These are phyloP conservation scores for Picus viridis DNA, from an alignment of 2,797 vertebrate genomes.

Conservation along the genomic window DNA sequence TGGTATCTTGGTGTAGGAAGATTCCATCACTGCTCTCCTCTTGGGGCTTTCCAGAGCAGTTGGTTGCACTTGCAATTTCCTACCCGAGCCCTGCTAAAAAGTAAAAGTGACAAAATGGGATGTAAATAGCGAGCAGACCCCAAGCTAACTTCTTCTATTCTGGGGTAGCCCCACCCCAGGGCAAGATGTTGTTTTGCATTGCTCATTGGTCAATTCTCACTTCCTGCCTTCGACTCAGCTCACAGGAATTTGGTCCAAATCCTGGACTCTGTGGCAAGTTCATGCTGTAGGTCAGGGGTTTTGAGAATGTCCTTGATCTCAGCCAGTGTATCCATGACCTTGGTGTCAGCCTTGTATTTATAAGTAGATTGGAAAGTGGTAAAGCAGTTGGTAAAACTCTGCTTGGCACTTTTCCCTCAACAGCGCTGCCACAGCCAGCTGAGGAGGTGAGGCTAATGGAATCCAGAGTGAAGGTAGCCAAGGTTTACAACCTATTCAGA, in stretches of 20 bases:
- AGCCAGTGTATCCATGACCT: neutral
- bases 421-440: neutral
- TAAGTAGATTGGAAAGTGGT: too few relatives aligned
- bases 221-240: neutral
- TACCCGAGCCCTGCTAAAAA: neutral
- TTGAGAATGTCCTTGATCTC: neutral
- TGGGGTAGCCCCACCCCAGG: neutral
- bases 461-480: neutral
- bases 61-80: neutral
- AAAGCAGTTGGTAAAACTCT: neutral
- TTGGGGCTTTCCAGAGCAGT: neutral
- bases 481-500: conserved; percentile 1
- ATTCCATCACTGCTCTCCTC: fast-evolving
- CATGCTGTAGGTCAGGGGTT: neutral
- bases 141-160: neutral
- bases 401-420: neutral
- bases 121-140: neutral
- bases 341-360: too few relatives aligned
- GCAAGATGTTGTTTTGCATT: neutral
- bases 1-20: neutral
- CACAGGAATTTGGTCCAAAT: neutral
- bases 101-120: neutral
- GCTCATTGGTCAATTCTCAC: neutral
- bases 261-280: neutral
- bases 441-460: neutral